Conservation (phyloP, 2,113 vertebrate species). For the Rhadina sibilatrix region DNA sequence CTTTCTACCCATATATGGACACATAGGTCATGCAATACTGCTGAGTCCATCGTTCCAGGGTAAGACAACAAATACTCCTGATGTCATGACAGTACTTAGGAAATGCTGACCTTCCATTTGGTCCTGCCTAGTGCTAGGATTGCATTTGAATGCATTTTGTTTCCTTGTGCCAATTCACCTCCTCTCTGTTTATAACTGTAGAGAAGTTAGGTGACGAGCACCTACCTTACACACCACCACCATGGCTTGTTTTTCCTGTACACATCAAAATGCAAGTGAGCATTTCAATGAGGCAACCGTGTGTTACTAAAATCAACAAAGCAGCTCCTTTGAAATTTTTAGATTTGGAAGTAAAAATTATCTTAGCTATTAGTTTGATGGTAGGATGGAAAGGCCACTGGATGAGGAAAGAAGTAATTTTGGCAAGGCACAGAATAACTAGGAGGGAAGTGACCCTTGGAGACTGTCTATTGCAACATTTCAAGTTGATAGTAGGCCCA, state of each 20-base stretch:
- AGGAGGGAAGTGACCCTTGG: neutral
- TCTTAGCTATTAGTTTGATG: slow-evolving; percentile 5
- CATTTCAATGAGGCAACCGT: neutral
- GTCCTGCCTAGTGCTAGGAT: neutral
- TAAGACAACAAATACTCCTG: neutral
- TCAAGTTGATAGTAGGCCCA: neutral
- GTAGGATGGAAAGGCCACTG: neutral
- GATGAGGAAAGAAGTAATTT: neutral
- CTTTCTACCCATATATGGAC: neutral
- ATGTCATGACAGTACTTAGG: neutral
- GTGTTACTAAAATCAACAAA: slow-evolving; percentile 7
- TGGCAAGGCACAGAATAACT: neutral
- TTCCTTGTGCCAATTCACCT: neutral
- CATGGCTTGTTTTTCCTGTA: neutral
- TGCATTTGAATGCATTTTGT: neutral
- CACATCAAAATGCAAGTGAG: neutral
- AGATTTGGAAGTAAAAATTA: neutral
- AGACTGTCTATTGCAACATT: neutral
- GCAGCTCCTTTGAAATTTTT: neutral
- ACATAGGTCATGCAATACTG: neutral
- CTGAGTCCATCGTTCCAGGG: neutral
- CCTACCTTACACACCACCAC: neutral
- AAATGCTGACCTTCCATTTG: neutral
- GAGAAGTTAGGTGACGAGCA: neutral
- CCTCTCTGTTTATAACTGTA: neutral